Conservation (phyloP, 2,113 vertebrate species). For the Mirza zaza region DNA sequence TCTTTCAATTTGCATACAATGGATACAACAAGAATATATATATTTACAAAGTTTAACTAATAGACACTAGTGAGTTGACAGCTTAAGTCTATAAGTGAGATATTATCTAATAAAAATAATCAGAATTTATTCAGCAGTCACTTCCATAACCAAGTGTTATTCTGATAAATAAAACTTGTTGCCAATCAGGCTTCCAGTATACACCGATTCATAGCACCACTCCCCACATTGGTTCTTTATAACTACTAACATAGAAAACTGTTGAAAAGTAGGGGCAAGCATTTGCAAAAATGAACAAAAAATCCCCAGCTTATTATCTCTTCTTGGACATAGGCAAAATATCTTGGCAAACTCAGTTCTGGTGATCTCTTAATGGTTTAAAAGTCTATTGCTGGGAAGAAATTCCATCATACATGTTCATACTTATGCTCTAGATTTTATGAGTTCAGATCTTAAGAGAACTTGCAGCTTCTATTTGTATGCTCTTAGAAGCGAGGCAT, state of each 20-base stretch:
- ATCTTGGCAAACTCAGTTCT: slow-evolving; percentile 65
- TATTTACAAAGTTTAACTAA: slow-evolving; percentile 83
- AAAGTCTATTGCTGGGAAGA: slow-evolving; percentile 72
- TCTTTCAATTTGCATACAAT: slow-evolving; percentile 83
- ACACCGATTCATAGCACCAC: slow-evolving; percentile 52
- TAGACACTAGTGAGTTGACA: slow-evolving; percentile 74
- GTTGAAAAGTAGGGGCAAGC: slow-evolving; percentile 81
- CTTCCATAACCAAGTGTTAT: slow-evolving; percentile 78
- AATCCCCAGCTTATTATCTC: slow-evolving; percentile 71
- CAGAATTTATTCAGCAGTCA: slow-evolving; percentile 76
- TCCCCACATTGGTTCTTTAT: slow-evolving; percentile 74
- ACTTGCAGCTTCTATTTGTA: background rate
- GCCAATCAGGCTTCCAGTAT: slow-evolving; percentile 72
- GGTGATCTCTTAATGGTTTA: slow-evolving; percentile 74
- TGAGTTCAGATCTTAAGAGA: background rate
- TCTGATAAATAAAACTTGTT: slow-evolving; percentile 80
- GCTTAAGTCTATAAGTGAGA: slow-evolving; percentile 76
- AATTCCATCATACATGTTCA: slow-evolving; percentile 66
- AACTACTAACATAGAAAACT: slow-evolving; percentile 80
- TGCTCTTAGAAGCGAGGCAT: background rate
- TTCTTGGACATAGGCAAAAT: slow-evolving; percentile 67
- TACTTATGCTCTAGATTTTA: slow-evolving; percentile 1
- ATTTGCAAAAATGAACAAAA: slow-evolving; percentile 77
- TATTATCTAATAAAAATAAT: slow-evolving; percentile 80
- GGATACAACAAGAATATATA: slow-evolving; percentile 79